phyloP scores from a whole-genome alignment of 2,797 vertebrate species.

The Chaunax sp. region DNA sequence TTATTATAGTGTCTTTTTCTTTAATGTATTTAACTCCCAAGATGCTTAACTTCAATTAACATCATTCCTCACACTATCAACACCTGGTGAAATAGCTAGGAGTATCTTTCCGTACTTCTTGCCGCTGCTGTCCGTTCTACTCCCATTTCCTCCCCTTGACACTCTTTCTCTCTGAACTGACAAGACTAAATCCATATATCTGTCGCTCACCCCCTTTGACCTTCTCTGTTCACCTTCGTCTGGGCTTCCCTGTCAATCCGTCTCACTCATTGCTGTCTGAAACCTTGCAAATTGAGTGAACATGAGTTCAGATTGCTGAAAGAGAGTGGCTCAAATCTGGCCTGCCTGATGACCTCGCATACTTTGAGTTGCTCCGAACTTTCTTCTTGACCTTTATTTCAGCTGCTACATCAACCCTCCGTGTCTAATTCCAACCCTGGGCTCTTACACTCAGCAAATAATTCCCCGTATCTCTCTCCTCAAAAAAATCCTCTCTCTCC shows the following conservation, averaged over 20 bases:
- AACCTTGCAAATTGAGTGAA: conserved; percentile 68
- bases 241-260: conserved; percentile 54
- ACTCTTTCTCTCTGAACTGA: conserved; percentile 46
- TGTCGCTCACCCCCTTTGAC: conserved; percentile 54
- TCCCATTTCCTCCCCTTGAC: conserved; percentile 53
- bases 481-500: conserved; percentile 24
- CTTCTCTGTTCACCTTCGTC: conserved; percentile 58
- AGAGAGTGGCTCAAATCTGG: conserved; percentile 57
- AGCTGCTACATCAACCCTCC: conserved; percentile 39
- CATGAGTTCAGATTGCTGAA: conserved; percentile 41
- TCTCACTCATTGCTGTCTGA: conserved; percentile 47
- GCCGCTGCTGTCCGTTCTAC: conserved; percentile 23
- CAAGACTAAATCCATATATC: conserved; percentile 60
- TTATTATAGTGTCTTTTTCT: conserved; percentile 40
- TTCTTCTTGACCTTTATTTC: conserved; percentile 62
- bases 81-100: conserved; percentile 43
- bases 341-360: conserved; percentile 68
- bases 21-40: conserved; percentile 47
- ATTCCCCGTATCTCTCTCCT: conserved; percentile 38
- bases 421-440: conserved; percentile 49
- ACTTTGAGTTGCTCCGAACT: conserved; percentile 40
- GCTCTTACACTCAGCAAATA: conserved; percentile 45
- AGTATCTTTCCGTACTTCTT: conserved; percentile 42
- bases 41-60: conserved; percentile 45
- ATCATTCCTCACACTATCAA: conserved; percentile 51